A percentile compares a stretch with the other conserved stretches of the same genome.
Evolutionary conservation across 2,888 invertebrate genomes (phyloP).

Genomic region (Microctonus brassicae): DNA sequence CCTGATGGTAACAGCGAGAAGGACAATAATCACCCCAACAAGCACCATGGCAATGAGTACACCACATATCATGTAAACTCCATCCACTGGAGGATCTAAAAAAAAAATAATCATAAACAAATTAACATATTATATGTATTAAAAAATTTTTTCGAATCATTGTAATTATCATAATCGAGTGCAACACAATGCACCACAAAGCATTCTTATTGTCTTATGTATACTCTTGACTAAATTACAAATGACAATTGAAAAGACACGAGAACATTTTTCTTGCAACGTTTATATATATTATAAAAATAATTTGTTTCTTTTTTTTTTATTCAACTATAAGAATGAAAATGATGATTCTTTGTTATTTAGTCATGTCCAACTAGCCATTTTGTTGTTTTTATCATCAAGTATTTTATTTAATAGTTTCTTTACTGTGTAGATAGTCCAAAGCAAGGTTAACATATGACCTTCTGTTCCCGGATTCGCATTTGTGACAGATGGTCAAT

Average conservation of each 20-base stretch:
- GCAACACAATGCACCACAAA: no score
- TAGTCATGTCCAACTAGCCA: not conserved
- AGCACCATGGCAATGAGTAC: slow-evolving; percentile 87
- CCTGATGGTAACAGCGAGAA: slow-evolving; percentile 87
- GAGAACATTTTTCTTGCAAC: not conserved
- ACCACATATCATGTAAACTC: slow-evolving; percentile 87
- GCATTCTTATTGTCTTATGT: no score
- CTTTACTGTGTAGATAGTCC: slow-evolving; percentile 1
- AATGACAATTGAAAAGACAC: no score
- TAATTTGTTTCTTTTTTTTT: no score
- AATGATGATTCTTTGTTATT: not conserved
- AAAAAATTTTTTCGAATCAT: not conserved
- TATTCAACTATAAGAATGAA: not conserved
- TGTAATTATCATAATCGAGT: no score
- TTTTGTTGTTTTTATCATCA: not conserved
- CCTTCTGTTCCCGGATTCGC: slow-evolving; percentile 29
- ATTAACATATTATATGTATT: not conserved
- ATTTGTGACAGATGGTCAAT: not conserved
- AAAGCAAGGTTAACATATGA: slow-evolving; percentile 28
- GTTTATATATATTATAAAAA: not conserved
- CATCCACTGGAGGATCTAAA: slow-evolving; percentile 87
- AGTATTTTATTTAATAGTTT: slow-evolving; percentile 9
- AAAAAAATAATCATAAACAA: slow-evolving; percentile 54
- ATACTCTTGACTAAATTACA: no score
- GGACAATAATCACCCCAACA: slow-evolving; percentile 84